Percentiles rank a stretch among this genome's conserved stretches.
Conservation (phyloP, 2,888 invertebrate genomes). For the Mesochorus sp. region DNA sequence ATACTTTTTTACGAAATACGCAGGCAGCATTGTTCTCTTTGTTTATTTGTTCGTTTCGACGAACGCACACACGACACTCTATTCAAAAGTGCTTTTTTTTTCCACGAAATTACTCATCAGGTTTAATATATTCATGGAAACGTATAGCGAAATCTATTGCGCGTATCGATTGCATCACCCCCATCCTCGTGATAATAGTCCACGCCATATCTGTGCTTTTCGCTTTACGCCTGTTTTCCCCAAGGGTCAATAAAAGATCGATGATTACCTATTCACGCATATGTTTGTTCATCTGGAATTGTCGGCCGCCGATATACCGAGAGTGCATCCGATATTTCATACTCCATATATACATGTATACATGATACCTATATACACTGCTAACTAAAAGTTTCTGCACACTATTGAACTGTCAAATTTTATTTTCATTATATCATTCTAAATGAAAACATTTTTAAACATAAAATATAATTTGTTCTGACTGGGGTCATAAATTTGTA, state of each 20-base stretch:
- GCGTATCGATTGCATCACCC: slow-evolving; percentile 20
- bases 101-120: slow-evolving; percentile 3
- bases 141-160: slow-evolving; percentile 27
- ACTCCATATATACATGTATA: background rate
- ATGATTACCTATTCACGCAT: slow-evolving; percentile 56
- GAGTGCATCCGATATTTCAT: slow-evolving; percentile 36
- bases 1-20: too few species aligned
- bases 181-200: slow-evolving; percentile 3
- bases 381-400: too few species aligned
- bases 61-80: background rate
- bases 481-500: too few species aligned
- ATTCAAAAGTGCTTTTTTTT: background rate
- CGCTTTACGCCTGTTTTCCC: slow-evolving; percentile 17
- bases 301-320: slow-evolving; percentile 19
- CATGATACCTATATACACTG: slow-evolving; percentile 7
- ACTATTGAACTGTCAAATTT: slow-evolving; percentile 4
- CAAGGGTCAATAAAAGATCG: slow-evolving; percentile 48
- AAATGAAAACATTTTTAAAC: too few species aligned
- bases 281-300: slow-evolving; percentile 49
- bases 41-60: background rate
- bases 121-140: slow-evolving; percentile 37
- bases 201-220: background rate
- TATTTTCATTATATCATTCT: too few species aligned
- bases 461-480: too few species aligned
- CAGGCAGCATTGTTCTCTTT: too few species aligned